Percentiles rank a stretch among this genome's conserved stretches.
Conservation (phyloP, 92 coral and sea anemone genomes). For the Ricordea florida region DNA sequence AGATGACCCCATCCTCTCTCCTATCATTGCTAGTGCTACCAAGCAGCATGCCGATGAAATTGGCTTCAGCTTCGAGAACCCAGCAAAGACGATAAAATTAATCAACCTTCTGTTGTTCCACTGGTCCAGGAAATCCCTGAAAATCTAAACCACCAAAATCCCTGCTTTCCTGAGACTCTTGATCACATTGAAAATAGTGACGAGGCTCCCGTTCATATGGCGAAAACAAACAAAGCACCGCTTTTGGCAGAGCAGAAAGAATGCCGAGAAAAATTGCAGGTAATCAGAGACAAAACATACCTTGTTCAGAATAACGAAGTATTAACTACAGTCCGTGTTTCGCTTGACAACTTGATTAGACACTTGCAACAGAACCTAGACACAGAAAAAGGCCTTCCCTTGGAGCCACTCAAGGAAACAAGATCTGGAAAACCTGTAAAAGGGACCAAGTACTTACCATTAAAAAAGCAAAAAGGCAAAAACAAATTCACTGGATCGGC, state of each 20-base stretch:
- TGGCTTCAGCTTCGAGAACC: background rate
- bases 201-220: background rate
- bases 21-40: background rate
- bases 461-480: background rate
- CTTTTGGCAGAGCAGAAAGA: background rate
- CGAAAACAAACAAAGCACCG: background rate
- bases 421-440: background rate
- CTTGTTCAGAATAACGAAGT: constrained; percentile 13
- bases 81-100: background rate
- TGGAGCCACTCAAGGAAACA: background rate
- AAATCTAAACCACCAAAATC: constrained; percentile 2
- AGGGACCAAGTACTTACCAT: background rate
- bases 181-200: background rate
- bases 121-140: background rate
- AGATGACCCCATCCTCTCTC: constrained; percentile 2
- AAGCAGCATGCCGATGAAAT: background rate
- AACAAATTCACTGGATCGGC: background rate
- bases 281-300: constrained; percentile 31
- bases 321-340: constrained; percentile 2
- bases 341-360: constrained; percentile 10
- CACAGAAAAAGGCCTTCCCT: constrained; percentile 5
- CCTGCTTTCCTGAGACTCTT: background rate
- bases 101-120: background rate
- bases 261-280: constrained; percentile 28
- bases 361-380: constrained; percentile 3